Evolutionary conservation across 1,140 invertebrate species (phyloP), one percentile per base, ranked within the genome.

Genomic region (Varroa destructor): DNA sequence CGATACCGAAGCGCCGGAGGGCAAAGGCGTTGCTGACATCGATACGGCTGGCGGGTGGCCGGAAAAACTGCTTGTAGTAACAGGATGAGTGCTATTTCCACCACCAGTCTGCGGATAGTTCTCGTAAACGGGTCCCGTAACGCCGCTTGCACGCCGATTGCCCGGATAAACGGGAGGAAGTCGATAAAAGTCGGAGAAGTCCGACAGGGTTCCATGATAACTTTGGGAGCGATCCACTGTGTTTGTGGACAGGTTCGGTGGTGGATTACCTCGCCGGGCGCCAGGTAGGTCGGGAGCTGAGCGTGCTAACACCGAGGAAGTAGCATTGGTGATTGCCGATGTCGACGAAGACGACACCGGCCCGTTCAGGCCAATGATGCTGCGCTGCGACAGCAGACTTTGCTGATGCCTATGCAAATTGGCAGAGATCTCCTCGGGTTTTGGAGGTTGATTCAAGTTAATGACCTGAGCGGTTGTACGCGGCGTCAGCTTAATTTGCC

Each of bases 321-420:
- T 8, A 8, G 46, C 46, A 12, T 43, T 40, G 3, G 61, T 36
- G 40, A 46, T 67, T 46, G 61, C 40, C n/a, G 61, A 46, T 12
- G 61, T 8, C 5, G 40, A 43, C 46, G 46, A 5, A 3, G 46
- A 51, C 46, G 46, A 51, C 4, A 51, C 46, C 3, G 46, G 46
- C 46, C 46, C 46, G 8, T 51, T 51, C 46, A 51, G 46, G 46
- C 46, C 46, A 25, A 25, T 25, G 46, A 51, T 8, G 36, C 61
- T 67, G 37, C 61, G 61, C 61, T 67, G 61, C 40, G 61, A 67
- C 61, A 67, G 37, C 12, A 67, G 61, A 8, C 61, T 67, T 37
- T 67, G 61, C 61, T 67, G 61, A 40, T 67, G 61, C 37, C 61
- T 12, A 46, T 67, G 61, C 40, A 67, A 37, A 67, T 67, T 67